Conservation (phyloP, 1,140 invertebrate species). For the Drosophila baimaii region DNA sequence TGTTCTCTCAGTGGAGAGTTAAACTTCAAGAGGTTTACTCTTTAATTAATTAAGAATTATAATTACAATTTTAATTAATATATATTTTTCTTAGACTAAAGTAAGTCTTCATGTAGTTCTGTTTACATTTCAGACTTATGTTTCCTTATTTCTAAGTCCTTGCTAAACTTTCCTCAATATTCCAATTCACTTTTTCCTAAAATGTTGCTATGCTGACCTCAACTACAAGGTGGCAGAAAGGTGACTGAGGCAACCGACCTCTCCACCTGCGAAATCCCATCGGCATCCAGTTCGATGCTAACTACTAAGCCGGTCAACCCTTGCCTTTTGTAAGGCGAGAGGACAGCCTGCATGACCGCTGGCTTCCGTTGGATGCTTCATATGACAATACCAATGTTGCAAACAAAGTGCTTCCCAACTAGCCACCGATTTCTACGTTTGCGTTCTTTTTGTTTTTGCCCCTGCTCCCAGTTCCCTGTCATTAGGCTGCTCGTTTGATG, state of each 20-base stretch:
- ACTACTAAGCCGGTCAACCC: slow-evolving; percentile 30
- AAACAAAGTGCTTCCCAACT: slow-evolving; percentile 47
- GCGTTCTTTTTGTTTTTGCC: slow-evolving; percentile 1
- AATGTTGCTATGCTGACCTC: slow-evolving; percentile 27
- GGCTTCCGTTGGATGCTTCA: slow-evolving; percentile 40
- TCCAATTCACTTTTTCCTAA: not conserved
- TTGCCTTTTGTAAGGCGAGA: slow-evolving; percentile 43
- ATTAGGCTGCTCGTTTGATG: slow-evolving; percentile 15
- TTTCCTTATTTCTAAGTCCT: not conserved
- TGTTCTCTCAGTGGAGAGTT: no score
- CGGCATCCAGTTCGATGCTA: slow-evolving; percentile 36
- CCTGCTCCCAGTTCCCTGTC: slow-evolving; percentile 16
- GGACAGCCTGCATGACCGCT: slow-evolving; percentile 36
- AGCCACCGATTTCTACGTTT: slow-evolving; percentile 26
- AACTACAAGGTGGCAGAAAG: not conserved
- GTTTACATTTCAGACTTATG: not conserved
- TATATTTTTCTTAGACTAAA: no score
- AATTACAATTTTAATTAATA: no score
- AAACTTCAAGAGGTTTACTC: not conserved
- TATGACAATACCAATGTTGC: slow-evolving; percentile 57
- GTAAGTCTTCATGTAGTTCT: not conserved
- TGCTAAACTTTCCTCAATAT: not conserved
- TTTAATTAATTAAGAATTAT: no score
- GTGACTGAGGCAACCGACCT: slow-evolving; percentile 24
- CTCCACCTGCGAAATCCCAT: not conserved